Evolutionary conservation across 2,797 vertebrate species (phyloP).

Genomic region (Hippocampus kuda): DNA sequence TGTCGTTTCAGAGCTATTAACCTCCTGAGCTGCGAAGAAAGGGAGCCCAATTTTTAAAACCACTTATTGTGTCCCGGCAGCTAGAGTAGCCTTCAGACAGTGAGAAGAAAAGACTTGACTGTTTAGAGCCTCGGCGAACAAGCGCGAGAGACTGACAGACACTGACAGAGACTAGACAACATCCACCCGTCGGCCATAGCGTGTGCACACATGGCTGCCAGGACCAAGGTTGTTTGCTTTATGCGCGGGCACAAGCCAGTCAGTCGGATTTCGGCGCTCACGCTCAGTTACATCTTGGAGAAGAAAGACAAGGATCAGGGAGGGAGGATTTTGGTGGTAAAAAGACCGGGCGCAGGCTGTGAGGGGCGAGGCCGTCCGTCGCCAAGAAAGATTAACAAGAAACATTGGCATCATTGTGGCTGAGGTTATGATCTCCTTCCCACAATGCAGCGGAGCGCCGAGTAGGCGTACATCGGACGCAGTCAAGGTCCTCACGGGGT

Average conservation of each 20-base stretch:
- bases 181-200: slow-evolving; percentile 49
- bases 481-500: slow-evolving; percentile 62
- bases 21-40: slow-evolving; percentile 60
- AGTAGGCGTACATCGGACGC: slow-evolving; percentile 56
- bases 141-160: slow-evolving; percentile 55
- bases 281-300: slow-evolving; percentile 43
- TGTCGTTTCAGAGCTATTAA: slow-evolving; percentile 65
- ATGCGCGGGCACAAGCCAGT: slow-evolving; percentile 49
- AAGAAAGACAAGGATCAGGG: slow-evolving; percentile 14
- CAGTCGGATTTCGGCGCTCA: slow-evolving; percentile 51
- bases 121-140: slow-evolving; percentile 64
- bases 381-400: slow-evolving; percentile 62
- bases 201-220: slow-evolving; percentile 53
- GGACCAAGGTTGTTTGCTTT: slow-evolving; percentile 61
- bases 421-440: slow-evolving; percentile 60
- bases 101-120: slow-evolving; percentile 61
- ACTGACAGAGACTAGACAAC: slow-evolving; percentile 63
- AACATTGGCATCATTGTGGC: slow-evolving; percentile 67
- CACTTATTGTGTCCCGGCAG: slow-evolving; percentile 61
- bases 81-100: slow-evolving; percentile 58
- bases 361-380: slow-evolving; percentile 46
- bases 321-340: slow-evolving; percentile 36
- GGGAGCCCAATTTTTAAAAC: slow-evolving; percentile 60
- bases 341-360: slow-evolving; percentile 48
- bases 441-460: slow-evolving; percentile 60